These are phyloP conservation scores for Leucoma salicis DNA, from an alignment of 2,888 invertebrate genomes.

Conservation along the genomic window DNA sequence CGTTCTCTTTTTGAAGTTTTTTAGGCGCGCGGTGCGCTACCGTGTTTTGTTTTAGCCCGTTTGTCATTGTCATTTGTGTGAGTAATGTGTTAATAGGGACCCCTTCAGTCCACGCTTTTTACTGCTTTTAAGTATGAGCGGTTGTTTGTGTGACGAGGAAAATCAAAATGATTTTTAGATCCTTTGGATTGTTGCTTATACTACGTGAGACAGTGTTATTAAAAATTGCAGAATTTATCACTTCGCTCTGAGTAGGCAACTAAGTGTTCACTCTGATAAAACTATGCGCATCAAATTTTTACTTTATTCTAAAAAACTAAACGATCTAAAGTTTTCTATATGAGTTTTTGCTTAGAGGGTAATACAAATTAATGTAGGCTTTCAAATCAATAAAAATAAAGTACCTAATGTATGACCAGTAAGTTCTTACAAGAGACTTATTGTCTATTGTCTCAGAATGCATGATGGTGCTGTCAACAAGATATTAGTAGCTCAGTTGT, in stretches of 20 bases:
- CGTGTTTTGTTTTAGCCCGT: conserved; percentile 49
- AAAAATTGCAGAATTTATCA: conserved; percentile 9
- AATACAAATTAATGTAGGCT: too few relatives aligned
- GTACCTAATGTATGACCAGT: too few relatives aligned
- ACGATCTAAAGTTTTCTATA: too few relatives aligned
- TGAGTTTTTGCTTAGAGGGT: too few relatives aligned
- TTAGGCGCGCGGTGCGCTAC: conserved; percentile 34
- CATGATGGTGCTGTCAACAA: too few relatives aligned
- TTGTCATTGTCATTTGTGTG: conserved; percentile 52
- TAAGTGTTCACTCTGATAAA: not conserved
- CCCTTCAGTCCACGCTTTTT: conserved; percentile 39
- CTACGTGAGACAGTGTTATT: conserved; percentile 10
- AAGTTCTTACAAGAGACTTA: too few relatives aligned
- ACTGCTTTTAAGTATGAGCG: conserved; percentile 48
- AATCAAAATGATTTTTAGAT: conserved; percentile 44
- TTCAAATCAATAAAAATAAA: too few relatives aligned
- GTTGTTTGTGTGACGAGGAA: conserved; percentile 44
- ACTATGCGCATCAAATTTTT: not conserved
- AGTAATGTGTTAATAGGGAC: conserved; percentile 56
- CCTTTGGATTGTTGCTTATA: conserved; percentile 23
- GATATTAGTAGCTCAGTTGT: too few relatives aligned
- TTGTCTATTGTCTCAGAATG: too few relatives aligned
- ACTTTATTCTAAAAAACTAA: conserved; percentile 35
- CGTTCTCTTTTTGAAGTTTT: conserved; percentile 46
- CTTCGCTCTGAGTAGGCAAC: conserved; percentile 1